Percentiles rank a stretch among this genome's conserved stretches.
Evolutionary conservation across 2,888 invertebrate species (phyloP).

Genomic region (Rhabditoides inermis): DNA sequence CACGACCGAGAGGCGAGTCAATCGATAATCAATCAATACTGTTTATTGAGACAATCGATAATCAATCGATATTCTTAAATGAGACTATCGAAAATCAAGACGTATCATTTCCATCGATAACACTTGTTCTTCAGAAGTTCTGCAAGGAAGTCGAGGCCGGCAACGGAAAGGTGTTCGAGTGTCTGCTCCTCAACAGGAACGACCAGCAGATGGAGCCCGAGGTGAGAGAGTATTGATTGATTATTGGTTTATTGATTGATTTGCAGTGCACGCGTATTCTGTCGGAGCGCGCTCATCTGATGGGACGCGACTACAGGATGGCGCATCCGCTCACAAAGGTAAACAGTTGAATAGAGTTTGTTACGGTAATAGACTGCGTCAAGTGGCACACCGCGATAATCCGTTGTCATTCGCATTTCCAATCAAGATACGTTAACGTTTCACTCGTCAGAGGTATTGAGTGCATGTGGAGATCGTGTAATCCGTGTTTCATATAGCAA

Average conservation of each 20-base stretch:
- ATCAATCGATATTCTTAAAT: neutral
- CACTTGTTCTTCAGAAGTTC: conserved; percentile 25
- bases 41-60: neutral
- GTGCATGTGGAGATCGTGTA: no score
- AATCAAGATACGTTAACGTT: no score
- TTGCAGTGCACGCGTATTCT: conserved; percentile 72
- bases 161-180: conserved; percentile 67
- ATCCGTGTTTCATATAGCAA: no score
- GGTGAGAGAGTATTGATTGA: conserved; percentile 10
- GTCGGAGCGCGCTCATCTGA: conserved; percentile 73
- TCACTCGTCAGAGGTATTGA: no score
- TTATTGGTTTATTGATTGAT: no score
- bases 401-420: neutral
- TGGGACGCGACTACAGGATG: conserved; percentile 80
- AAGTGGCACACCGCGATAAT: neutral
- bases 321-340: conserved; percentile 72
- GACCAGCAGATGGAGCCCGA: conserved; percentile 44
- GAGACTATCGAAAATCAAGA: neutral
- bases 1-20: conserved; percentile 65
- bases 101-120: neutral
- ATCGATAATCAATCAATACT: neutral
- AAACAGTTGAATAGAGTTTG: no score
- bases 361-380: no score
- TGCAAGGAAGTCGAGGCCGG: conserved; percentile 67
- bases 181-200: conserved; percentile 41